Base-by-base conservation (phyloP, 2,797 vertebrate genomes). In the Chiloscyllium punctatum region DNA sequence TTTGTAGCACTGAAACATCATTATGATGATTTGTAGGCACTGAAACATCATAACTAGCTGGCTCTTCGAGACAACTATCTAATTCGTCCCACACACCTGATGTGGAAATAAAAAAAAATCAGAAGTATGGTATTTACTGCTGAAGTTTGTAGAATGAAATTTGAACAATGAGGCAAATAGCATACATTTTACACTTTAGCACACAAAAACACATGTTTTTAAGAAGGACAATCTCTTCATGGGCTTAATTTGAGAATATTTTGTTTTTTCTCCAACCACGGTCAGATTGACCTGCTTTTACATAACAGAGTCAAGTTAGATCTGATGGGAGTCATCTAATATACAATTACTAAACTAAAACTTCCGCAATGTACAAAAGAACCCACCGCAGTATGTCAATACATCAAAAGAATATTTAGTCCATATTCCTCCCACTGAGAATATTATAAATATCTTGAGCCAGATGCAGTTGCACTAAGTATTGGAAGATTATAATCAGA, bases 261-360 rank as follows among this genome's bases (percentile, higher is more conserved):
- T 92, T 69, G 90, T 69, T 68, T 23, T 21, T 92, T n/a, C 21
- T 21, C 90, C n/a, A 69, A 69, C n/a, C 18, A 68, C 16, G 94
- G 94, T 95, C 94, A 74, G 42, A 95, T 30, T 95, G 94, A 95
- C 94, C 94, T 95, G 71, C 42, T 25, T 94, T 94, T 94, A 48
- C 27, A 48, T 13, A 94, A 72, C 94, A 53, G 94, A 74, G 42
- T 95, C 71, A 42, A 95, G 94, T 77, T 53, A 95, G 48, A 53
- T 77, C 69, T 95, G 69, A 95, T 77, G 72, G 68, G 94, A 72
- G 69, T 72, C 69, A 94, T 72, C 48, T 42, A 51, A 53, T 74
- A 69, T 27, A 94, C 94, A 94, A 74, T 74, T 74, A 94, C 48
- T 51, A 77, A 95, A 95, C 48, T 33, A 53, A 74, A 77, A 77